Evolutionary conservation across 1,140 invertebrate species (phyloP).

Genomic region (Drosophila nebulosa): DNA sequence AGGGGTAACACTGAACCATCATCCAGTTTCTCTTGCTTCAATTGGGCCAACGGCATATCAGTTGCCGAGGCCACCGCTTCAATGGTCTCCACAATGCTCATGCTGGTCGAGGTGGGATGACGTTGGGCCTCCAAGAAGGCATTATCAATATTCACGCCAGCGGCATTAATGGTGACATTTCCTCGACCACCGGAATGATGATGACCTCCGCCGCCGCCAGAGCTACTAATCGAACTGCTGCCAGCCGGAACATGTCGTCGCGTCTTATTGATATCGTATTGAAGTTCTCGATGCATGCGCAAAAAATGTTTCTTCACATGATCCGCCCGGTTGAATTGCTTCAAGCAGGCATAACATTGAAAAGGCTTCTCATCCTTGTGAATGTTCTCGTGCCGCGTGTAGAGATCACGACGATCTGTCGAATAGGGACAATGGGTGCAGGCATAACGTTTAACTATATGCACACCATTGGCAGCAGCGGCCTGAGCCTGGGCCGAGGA

Average conservation of each 20-base stretch:
- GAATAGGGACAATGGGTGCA: conserved; percentile 94
- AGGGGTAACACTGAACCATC: conserved; percentile 60
- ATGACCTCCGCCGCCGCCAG: conserved; percentile 31
- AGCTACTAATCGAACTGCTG: conserved; percentile 30
- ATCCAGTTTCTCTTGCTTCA: conserved; percentile 80
- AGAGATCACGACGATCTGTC: conserved; percentile 95
- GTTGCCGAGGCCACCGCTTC: conserved; percentile 77
- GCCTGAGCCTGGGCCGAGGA: conserved; percentile 55
- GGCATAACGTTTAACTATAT: conserved; percentile 87
- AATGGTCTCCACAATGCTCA: conserved; percentile 80
- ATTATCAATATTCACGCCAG: conserved; percentile 73
- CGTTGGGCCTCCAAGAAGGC: conserved; percentile 76
- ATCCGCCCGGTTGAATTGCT: conserved; percentile 96
- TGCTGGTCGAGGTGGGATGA: conserved; percentile 76
- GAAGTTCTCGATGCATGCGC: conserved; percentile 92
- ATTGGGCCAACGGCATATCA: conserved; percentile 68
- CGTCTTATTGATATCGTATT: conserved; percentile 92
- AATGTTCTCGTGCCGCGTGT: conserved; percentile 97
- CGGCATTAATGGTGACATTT: conserved; percentile 72
- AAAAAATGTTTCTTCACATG: conserved; percentile 97
- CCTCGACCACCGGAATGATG: conserved; percentile 72
- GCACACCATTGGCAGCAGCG: conserved; percentile 64
- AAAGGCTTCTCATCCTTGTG: conserved; percentile 96
- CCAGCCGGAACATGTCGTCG: conserved; percentile 56
- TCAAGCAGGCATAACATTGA: conserved; percentile 94